phyloP scores from a whole-genome alignment of 2,113 vertebrate species.

The Suricata suricatta region DNA sequence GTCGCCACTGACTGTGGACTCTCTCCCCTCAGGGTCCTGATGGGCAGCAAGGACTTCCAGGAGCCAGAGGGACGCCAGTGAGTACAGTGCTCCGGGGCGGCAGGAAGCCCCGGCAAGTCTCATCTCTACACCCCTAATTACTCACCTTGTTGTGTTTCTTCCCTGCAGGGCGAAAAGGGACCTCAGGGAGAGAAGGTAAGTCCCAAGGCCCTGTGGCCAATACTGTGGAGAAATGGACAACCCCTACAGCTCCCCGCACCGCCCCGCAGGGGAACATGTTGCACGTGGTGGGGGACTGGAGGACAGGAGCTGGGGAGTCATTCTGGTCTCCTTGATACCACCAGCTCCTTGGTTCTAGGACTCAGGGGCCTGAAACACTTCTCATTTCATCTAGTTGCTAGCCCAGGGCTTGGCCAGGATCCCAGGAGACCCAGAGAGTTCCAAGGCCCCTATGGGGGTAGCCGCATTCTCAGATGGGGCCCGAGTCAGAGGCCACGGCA shows the following conservation, averaged over 20 bases:
- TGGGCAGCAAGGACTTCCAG: conserved; percentile 80
- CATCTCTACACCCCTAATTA: rapidly evolving
- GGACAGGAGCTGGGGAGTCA: not conserved
- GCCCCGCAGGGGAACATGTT: not conserved
- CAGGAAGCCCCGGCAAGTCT: not conserved
- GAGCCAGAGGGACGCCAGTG: conserved; percentile 81
- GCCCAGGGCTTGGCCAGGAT: not conserved
- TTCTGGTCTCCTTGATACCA: not conserved
- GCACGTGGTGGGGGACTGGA: not conserved
- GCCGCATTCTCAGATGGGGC: not conserved
- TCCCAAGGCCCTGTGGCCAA: not conserved
- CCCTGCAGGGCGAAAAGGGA: conserved; percentile 90
- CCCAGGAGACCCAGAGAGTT: not conserved
- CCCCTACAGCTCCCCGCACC: rapidly evolving
- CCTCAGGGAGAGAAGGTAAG: conserved; percentile 94
- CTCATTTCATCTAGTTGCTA: not conserved
- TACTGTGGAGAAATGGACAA: not conserved
- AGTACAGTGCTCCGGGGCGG: not conserved
- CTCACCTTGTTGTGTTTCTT: conserved; percentile 63
- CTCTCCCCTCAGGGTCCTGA: conserved; percentile 76
- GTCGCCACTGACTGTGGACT: not conserved
- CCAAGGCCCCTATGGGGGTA: not conserved
- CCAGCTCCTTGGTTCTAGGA: not conserved
- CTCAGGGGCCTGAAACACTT: not conserved
- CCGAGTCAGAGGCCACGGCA: not conserved